Evolutionary conservation across 2,888 invertebrate genomes (phyloP).

Genomic region (Vandiemenella viatica): DNA sequence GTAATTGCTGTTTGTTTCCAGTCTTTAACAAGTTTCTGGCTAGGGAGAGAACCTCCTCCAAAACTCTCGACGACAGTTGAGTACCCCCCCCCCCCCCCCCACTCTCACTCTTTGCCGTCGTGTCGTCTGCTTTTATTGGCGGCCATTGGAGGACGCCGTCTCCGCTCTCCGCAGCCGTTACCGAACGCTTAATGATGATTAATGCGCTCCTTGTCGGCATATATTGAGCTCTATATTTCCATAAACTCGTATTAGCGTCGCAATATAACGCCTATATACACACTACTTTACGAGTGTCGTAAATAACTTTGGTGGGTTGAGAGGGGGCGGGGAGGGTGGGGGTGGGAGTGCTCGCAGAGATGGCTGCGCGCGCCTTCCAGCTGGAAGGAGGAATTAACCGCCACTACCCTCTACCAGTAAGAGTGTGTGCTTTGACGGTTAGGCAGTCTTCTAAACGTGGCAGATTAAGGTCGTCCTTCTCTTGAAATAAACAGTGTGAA

Average conservation of each 20-base stretch:
- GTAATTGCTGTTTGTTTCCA: no score
- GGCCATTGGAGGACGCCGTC: conserved; percentile 8
- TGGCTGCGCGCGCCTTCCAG: no score
- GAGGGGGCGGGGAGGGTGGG: conserved; percentile 4
- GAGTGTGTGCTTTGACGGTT: no score
- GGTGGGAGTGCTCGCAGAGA: not conserved
- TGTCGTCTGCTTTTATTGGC: conserved; percentile 12
- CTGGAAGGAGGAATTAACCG: no score
- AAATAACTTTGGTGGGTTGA: conserved; percentile 9
- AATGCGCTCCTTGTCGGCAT: conserved; percentile 27
- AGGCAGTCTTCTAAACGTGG: no score
- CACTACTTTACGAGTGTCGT: conserved; percentile 12
- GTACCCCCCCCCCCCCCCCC: no score
- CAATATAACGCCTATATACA: conserved; percentile 28
- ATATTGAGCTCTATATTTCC: conserved; percentile 41
- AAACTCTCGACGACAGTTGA: no score
- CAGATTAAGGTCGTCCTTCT: no score
- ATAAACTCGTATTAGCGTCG: conserved; percentile 41
- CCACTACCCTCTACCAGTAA: no score
- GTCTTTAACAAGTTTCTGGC: no score
- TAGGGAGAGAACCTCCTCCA: no score
- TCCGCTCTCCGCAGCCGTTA: not conserved
- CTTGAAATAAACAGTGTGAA: no score
- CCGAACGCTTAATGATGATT: conserved; percentile 29
- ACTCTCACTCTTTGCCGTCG: not conserved